These are phyloP conservation scores for Druceiella hillmani DNA, from an alignment of 2,888 invertebrate species.

Conservation along the genomic window DNA sequence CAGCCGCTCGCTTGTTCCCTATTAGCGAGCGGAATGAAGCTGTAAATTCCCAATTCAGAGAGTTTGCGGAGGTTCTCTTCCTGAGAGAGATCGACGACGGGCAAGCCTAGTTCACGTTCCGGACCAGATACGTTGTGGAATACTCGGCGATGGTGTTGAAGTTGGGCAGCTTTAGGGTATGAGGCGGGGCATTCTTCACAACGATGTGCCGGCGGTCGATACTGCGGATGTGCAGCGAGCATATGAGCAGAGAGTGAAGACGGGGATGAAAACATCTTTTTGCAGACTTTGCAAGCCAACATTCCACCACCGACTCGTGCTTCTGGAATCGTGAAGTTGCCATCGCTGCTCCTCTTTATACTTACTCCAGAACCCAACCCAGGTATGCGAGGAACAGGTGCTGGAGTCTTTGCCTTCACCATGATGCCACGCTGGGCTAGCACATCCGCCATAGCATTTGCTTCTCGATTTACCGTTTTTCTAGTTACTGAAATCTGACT, in stretches of 20 bases:
- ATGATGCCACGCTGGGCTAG: conserved; percentile 73
- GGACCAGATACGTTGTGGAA: conserved; percentile 45
- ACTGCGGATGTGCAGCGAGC: conserved; percentile 39
- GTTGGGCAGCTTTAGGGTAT: conserved; percentile 64
- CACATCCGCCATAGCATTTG: conserved; percentile 71
- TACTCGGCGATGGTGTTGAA: conserved; percentile 53
- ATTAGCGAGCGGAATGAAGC: conserved; percentile 68
- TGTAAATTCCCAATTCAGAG: conserved; percentile 62
- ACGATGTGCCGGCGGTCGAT: conserved; percentile 44
- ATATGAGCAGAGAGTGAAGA: conserved; percentile 39
- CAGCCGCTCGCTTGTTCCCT: conserved; percentile 56
- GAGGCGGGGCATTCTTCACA: conserved; percentile 70
- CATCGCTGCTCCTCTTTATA: conserved; percentile 44
- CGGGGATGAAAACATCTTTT: conserved; percentile 43
- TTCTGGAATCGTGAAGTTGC: conserved; percentile 39
- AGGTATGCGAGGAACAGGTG: conserved; percentile 43
- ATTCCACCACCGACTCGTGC: conserved; percentile 41
- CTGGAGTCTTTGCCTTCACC: conserved; percentile 59
- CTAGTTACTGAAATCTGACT: conserved; percentile 68
- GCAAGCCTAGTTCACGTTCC: conserved; percentile 61
- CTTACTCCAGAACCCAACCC: conserved; percentile 47
- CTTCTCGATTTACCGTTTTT: conserved; percentile 59
- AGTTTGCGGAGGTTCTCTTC: conserved; percentile 60
- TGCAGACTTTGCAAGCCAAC: conserved; percentile 41
- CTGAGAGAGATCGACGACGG: conserved; percentile 66